A percentile compares a stretch with the other conserved stretches of the same genome.
These are phyloP conservation scores for Lepidocyrtoides sp. DNA, from an alignment of 2,888 invertebrate genomes.

Conservation along the genomic window DNA sequence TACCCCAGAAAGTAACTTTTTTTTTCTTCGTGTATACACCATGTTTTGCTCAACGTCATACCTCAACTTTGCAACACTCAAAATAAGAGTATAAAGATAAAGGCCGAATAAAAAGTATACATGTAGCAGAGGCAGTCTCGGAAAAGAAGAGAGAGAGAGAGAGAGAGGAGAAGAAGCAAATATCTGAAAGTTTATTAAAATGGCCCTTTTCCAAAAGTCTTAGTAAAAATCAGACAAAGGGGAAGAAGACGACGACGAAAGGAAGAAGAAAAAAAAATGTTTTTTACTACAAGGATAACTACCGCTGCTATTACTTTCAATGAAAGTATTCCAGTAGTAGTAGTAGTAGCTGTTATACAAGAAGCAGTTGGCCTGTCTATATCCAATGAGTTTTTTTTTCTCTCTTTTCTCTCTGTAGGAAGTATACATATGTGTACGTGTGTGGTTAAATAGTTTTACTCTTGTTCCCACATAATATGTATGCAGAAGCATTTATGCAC, in stretches of 20 bases:
- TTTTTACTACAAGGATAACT: conserved; percentile 70
- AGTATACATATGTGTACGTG: not conserved
- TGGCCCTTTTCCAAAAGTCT: conserved; percentile 80
- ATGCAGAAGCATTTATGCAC: conserved; percentile 65
- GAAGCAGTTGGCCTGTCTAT: too few species aligned
- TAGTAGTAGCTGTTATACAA: not conserved
- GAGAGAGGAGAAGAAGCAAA: not conserved
- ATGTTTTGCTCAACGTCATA: not conserved
- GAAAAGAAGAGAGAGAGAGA: not conserved
- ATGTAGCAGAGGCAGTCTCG: not conserved
- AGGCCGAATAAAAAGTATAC: not conserved
- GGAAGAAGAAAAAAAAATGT: conserved; percentile 44
- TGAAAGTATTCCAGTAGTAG: not conserved
- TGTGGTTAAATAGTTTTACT: conserved; percentile 73
- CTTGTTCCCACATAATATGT: conserved; percentile 25
- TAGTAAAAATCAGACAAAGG: conserved; percentile 77
- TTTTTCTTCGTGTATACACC: not conserved
- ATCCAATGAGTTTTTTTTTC: too few species aligned
- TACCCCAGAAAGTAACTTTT: conserved; percentile 47
- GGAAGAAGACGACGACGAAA: not conserved
- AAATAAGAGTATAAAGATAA: not conserved
- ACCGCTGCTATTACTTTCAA: conserved; percentile 47
- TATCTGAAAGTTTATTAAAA: conserved; percentile 79
- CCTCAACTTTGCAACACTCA: not conserved
- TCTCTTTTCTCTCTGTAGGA: too few species aligned